These are phyloP conservation scores for Meloidogyne exigua DNA, from an alignment of 1,140 invertebrate genomes.

Conservation along the genomic window DNA sequence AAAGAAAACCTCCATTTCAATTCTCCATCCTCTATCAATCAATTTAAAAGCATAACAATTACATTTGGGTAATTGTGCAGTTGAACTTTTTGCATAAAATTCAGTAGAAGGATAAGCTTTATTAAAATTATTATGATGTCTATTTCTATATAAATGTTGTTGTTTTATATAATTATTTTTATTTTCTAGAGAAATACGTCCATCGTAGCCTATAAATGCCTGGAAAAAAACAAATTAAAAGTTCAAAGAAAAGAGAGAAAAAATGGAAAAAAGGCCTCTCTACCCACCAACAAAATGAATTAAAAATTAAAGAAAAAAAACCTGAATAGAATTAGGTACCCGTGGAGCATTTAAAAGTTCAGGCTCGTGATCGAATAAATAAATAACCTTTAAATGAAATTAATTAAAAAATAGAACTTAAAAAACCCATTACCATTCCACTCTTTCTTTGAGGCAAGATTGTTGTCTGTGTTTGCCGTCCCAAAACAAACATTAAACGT, in stretches of 20 bases:
- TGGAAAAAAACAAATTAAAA: conserved; percentile 32
- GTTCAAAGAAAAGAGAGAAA: conserved; percentile 6
- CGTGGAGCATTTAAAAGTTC: conserved; percentile 30
- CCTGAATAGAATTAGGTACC: conserved; percentile 31
- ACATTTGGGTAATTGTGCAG: conserved; percentile 38
- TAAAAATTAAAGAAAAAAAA: conserved; percentile 10
- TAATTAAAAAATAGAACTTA: neutral
- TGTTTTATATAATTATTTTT: conserved; percentile 11
- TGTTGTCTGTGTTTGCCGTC: conserved; percentile 24
- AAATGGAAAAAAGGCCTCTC: too few species aligned
- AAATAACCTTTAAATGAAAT: conserved; percentile 10
- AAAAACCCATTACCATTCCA: conserved; percentile 46
- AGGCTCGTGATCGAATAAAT: conserved; percentile 42
- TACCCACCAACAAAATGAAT: conserved; percentile 7
- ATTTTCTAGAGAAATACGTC: conserved; percentile 54
- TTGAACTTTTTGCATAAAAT: conserved; percentile 30
- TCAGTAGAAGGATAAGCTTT: conserved; percentile 29
- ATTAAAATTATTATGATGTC: conserved; percentile 1
- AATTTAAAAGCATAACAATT: conserved; percentile 51
- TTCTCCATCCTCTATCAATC: conserved; percentile 53
- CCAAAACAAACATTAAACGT: conserved; percentile 48
- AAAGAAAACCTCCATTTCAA: conserved; percentile 58
- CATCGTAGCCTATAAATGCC: conserved; percentile 60
- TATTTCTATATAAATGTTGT: neutral
- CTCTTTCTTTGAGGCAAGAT: conserved; percentile 37